Evolutionary conservation across 2,797 vertebrate species (phyloP), one percentile per base, ranked within the genome.

Genomic region (Notolabrus celidotus): DNA sequence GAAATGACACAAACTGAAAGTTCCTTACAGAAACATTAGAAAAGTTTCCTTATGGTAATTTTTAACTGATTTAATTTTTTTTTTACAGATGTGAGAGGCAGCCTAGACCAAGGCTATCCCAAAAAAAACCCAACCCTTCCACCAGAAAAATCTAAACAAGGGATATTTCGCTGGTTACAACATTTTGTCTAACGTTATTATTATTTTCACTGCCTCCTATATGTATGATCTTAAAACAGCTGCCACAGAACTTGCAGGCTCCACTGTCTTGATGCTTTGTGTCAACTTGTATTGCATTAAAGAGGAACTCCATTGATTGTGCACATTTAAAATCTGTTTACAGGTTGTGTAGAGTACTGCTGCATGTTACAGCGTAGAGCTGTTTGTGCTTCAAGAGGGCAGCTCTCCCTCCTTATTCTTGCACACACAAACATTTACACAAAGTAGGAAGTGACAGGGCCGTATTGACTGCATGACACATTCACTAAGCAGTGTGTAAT

Each of bases 381-480:
- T 23, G n/a, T 11, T 23, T 22, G 22, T 10, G 14, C 10, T 49
- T 52, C 17, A 3, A 39, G 49, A 15, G 11, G n/a, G 36, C 20
- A 12, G 27, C 27, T 14, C 9, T 22, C 11, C 1, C 25, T 47
- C 10, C 20, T 16, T 2, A 7, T 4, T 23, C 20, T 6, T 47
- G 20, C 22, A 12, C 5, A 22, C 6, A 20, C 20, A 46, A 23
- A 56, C 27, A 16, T 27, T 63, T 8, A 34, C 19, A 57, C 39
- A 41, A 25, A 19, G 51, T 36, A 29, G 23, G 59, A 60, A 69
- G 33, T 14, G 39, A 43, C 67, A 49, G 14, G 33, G 14, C 10
- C 19, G 5, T 71, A 79, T 57, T 58, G 77, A 82, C 50, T 39
- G 22, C 22, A 46, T 29, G 58, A 71, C 63, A 69, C 51, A 29